phyloP scores from a whole-genome alignment of 2,113 vertebrate genomes.

The Rousettus leschenaultii region DNA sequence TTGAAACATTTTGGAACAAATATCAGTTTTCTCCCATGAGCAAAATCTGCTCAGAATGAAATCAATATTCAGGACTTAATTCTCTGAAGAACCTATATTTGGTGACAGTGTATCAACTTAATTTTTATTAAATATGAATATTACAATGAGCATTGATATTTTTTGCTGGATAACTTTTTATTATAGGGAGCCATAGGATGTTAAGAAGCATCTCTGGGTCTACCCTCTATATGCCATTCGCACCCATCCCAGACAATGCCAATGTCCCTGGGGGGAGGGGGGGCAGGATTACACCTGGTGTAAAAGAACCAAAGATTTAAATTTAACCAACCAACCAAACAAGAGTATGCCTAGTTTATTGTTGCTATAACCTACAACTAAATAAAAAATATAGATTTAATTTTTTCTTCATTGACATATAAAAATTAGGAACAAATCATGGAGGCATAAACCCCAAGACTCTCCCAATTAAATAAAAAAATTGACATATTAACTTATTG shows the following conservation, averaged over 20 bases:
- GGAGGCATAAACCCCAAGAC: neutral
- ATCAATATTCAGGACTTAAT: neutral
- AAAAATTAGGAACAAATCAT: slow-evolving; percentile 22
- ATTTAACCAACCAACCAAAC: neutral
- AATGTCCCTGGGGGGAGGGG: neutral
- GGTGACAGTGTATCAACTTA: neutral
- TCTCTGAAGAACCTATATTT: neutral
- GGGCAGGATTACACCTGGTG: neutral
- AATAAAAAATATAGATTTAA: neutral
- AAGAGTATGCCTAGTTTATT: neutral
- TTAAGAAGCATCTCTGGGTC: neutral
- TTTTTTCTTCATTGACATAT: neutral
- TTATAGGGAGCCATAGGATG: neutral
- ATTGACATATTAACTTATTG: neutral
- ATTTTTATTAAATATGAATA: neutral
- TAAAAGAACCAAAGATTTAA: neutral
- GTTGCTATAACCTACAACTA: neutral
- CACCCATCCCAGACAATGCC: neutral
- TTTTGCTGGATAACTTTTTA: neutral
- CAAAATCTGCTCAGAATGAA: neutral
- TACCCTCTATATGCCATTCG: neutral
- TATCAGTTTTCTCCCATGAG: neutral
- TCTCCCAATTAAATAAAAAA: neutral
- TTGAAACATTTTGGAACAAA: neutral
- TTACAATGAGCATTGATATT: neutral